Percentiles rank a stretch among this genome's conserved stretches.
Evolutionary conservation across 2,888 invertebrate species (phyloP).

Genomic region (Lacanobia oleracea): DNA sequence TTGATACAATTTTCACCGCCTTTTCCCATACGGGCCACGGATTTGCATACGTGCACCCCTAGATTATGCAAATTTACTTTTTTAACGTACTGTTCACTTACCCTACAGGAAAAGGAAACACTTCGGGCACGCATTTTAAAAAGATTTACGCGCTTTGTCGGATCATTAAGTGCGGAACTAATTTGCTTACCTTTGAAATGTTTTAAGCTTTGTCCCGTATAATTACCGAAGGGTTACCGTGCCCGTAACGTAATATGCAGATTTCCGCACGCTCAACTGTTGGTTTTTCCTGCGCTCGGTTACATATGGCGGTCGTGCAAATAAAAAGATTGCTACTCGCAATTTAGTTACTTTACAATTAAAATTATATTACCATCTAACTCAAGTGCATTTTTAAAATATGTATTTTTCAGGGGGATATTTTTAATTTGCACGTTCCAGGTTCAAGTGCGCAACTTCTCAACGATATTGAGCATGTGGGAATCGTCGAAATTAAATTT

Average conservation of each 20-base stretch:
- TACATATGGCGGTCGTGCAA: conserved; percentile 47
- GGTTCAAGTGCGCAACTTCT: conserved; percentile 82
- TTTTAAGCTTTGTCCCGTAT: conserved; percentile 88
- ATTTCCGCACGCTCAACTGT: conserved; percentile 76
- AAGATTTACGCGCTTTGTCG: conserved; percentile 91
- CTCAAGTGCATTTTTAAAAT: conserved; percentile 20
- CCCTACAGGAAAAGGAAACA: conserved; percentile 85
- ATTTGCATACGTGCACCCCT: conserved; percentile 88
- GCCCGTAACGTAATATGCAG: conserved; percentile 87
- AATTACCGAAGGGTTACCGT: conserved; percentile 85
- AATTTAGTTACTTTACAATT: conserved; percentile 37
- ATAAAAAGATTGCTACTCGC: conserved; percentile 32
- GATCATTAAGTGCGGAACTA: conserved; percentile 90
- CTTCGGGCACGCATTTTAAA: conserved; percentile 87
- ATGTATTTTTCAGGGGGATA: conserved; percentile 36
- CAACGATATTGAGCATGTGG: conserved; percentile 89
- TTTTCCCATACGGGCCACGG: conserved; percentile 83
- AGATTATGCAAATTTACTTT: conserved; percentile 89
- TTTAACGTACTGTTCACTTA: conserved; percentile 87
- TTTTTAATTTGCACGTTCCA: conserved; percentile 80
- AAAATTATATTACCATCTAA: conserved; percentile 18
- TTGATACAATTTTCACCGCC: conserved; percentile 89
- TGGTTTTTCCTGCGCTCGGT: conserved; percentile 73
- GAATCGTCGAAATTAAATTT: conserved; percentile 90
- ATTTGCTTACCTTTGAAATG: conserved; percentile 91